Percentiles rank a stretch among this genome's conserved stretches.
Evolutionary conservation across 2,888 invertebrate species (phyloP).

Genomic region (Chironomus riparius): DNA sequence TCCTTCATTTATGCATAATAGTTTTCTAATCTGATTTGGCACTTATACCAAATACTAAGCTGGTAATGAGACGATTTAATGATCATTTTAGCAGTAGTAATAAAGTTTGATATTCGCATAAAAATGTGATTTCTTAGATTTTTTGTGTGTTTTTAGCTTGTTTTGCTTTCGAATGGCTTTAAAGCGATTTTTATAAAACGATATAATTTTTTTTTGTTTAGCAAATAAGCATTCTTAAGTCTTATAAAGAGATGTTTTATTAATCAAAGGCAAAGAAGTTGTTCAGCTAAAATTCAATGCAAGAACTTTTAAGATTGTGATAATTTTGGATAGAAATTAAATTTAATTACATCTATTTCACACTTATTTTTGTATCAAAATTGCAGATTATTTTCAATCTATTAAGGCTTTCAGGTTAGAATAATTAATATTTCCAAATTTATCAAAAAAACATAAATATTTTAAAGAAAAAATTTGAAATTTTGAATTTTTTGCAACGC

Average conservation of each 20-base stretch:
- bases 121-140: background rate
- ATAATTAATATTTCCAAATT: too few relatives aligned
- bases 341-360: too few relatives aligned
- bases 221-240: constrained; percentile 7
- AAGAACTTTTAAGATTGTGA: background rate
- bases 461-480: too few relatives aligned
- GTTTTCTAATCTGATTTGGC: background rate
- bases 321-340: too few relatives aligned
- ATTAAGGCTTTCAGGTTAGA: too few relatives aligned
- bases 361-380: too few relatives aligned
- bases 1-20: background rate
- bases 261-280: background rate
- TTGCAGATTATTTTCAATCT: too few relatives aligned
- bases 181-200: background rate
- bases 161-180: background rate
- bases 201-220: background rate
- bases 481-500: too few relatives aligned
- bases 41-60: background rate
- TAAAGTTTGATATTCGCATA: background rate
- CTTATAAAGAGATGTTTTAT: background rate
- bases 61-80: background rate
- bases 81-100: background rate
- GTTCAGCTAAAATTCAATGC: background rate
- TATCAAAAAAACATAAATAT: too few relatives aligned
- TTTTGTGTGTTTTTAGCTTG: background rate